Percentiles rank a stretch among this genome's conserved stretches.
Evolutionary conservation across 1,140 invertebrate species (phyloP).

Genomic region (Glossosoma conforme): DNA sequence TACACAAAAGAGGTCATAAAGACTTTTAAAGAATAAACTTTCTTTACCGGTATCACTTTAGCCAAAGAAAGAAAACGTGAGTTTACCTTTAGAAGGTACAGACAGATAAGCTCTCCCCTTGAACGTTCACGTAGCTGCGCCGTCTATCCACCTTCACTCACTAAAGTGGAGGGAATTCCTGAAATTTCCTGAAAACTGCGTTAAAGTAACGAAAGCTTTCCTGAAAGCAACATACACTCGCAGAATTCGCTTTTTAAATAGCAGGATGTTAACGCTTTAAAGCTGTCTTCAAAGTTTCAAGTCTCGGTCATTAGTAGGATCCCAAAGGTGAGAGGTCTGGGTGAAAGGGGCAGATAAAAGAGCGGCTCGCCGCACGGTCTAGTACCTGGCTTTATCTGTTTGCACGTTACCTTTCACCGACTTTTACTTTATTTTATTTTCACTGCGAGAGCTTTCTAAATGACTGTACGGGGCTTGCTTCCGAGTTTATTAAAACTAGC

Average conservation of each 20-base stretch:
- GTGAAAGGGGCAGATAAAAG: conserved; percentile 2
- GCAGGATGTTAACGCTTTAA: conserved; percentile 26
- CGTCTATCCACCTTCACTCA: not conserved
- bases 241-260: conserved; percentile 24
- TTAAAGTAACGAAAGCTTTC: not conserved
- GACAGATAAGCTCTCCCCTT: conserved; percentile 11
- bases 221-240: too few relatives aligned
- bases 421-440: conserved; percentile 19
- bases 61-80: conserved; percentile 19
- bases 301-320: conserved; percentile 26
- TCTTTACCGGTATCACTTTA: conserved; percentile 25
- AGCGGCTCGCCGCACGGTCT: conserved; percentile 1
- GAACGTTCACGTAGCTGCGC: not conserved
- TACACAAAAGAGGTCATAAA: conserved; percentile 32
- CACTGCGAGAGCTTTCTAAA: conserved; percentile 1
- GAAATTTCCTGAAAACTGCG: too few relatives aligned
- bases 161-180: too few relatives aligned
- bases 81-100: conserved; percentile 26
- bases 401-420: conserved; percentile 10
- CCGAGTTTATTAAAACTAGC: conserved; percentile 10
- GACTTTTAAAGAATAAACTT: conserved; percentile 33
- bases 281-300: conserved; percentile 31
- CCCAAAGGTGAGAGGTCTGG: conserved; percentile 18
- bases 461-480: not conserved
- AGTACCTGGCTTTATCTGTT: conserved; percentile 25